These are phyloP conservation scores for Trichomycterus rosablanca DNA, from an alignment of 2,113 vertebrate species.

Conservation along the genomic window DNA sequence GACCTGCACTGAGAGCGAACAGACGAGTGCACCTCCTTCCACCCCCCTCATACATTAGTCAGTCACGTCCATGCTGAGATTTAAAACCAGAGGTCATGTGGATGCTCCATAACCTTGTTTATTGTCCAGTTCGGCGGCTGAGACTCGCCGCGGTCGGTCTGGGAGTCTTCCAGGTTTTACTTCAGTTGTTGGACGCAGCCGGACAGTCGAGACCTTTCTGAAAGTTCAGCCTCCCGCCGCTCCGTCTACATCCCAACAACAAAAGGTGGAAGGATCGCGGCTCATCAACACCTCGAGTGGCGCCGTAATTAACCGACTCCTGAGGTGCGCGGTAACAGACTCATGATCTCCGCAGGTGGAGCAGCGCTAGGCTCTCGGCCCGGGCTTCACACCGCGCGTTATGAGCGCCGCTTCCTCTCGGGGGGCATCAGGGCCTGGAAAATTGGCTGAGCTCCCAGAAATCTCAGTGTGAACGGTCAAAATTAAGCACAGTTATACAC, in stretches of 20 bases:
- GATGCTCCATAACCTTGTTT: neutral
- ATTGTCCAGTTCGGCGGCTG: neutral
- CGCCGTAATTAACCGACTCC: conserved; percentile 28
- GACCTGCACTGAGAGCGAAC: too few species aligned
- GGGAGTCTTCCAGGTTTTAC: neutral
- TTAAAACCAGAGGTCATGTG: too few species aligned
- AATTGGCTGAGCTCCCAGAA: conserved; percentile 48
- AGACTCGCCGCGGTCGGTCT: neutral
- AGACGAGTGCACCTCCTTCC: too few species aligned
- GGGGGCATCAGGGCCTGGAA: conserved; percentile 31
- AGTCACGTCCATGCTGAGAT: too few species aligned
- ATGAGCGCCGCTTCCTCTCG: conserved; percentile 20
- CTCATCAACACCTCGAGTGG: conserved; percentile 29
- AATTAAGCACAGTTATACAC: conserved; percentile 16
- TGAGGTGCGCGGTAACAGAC: conserved; percentile 32
- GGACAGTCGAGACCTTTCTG: conserved; percentile 28
- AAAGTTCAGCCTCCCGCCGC: conserved; percentile 26
- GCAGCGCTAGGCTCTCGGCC: neutral
- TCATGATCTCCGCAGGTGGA: conserved; percentile 29
- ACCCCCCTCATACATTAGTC: too few species aligned
- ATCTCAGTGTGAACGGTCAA: conserved; percentile 42
- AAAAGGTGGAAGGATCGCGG: conserved; percentile 28
- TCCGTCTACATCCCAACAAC: conserved; percentile 23
- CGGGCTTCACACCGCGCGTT: conserved; percentile 2
- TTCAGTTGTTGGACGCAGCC: conserved; percentile 30